Conservation (phyloP, 2,888 invertebrate genomes). For the Oxytorus armatus region DNA sequence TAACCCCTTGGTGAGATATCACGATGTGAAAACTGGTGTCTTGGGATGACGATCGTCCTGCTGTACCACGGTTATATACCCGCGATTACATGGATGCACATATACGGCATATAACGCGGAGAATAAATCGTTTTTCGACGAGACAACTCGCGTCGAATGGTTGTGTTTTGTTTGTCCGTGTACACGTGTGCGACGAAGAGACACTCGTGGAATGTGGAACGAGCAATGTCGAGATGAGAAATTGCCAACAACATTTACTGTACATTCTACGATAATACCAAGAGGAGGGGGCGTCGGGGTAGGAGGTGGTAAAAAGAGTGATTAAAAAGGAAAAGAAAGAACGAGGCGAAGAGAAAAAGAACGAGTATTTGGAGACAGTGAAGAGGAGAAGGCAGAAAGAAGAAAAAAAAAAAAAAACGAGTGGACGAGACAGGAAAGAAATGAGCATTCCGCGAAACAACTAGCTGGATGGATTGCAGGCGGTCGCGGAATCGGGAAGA, state of each 20-base stretch:
- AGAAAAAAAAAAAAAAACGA: slow-evolving; percentile 24
- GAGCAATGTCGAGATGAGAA: slow-evolving; percentile 46
- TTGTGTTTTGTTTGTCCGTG: neutral
- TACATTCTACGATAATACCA: slow-evolving; percentile 18
- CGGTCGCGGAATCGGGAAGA: slow-evolving; percentile 59
- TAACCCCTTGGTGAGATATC: slow-evolving; percentile 42
- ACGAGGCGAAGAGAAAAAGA: neutral
- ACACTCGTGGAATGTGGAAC: slow-evolving; percentile 47
- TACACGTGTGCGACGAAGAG: slow-evolving; percentile 37
- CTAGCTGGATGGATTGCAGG: slow-evolving; percentile 79
- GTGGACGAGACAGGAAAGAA: slow-evolving; percentile 2
- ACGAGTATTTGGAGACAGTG: neutral
- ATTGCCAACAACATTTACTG: slow-evolving; percentile 36
- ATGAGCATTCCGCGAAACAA: too few relatives aligned
- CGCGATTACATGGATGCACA: slow-evolving; percentile 4
- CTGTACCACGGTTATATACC: neutral
- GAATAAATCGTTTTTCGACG: slow-evolving; percentile 59
- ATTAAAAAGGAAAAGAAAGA: slow-evolving; percentile 6
- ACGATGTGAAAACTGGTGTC: slow-evolving; percentile 42
- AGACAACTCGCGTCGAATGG: slow-evolving; percentile 54
- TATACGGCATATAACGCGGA: slow-evolving; percentile 19
- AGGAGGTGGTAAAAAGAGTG: slow-evolving; percentile 17
- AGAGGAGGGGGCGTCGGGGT: too few relatives aligned
- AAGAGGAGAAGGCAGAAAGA: neutral
- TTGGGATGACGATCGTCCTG: slow-evolving; percentile 46